phyloP scores from a whole-genome alignment of 2,888 invertebrate genomes.

The Drosophila flavopinicola region DNA sequence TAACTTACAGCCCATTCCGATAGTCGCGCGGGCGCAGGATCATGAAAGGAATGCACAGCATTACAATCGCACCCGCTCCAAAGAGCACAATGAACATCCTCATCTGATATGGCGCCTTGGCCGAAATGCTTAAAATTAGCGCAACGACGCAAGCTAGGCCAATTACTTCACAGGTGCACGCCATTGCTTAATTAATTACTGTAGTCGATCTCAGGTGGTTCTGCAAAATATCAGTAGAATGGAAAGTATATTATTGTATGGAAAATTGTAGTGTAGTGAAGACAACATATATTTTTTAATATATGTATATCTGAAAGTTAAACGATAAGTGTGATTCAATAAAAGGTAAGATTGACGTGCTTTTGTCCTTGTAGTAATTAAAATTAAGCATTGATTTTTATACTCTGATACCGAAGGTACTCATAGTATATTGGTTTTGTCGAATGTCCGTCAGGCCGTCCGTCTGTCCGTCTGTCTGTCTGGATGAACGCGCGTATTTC shows the following conservation, averaged over 20 bases:
- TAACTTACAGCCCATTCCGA: conserved; percentile 91
- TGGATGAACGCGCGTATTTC: no score
- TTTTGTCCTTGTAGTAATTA: no score
- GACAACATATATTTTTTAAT: background rate
- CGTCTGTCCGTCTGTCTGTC: no score
- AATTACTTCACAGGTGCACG: conserved; percentile 81
- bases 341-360: no score
- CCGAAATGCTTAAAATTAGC: conserved; percentile 79
- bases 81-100: conserved; percentile 89
- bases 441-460: no score
- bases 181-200: conserved; percentile 54
- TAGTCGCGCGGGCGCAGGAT: conserved; percentile 89
- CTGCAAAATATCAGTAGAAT: conserved; percentile 5
- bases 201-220: background rate
- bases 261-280: background rate
- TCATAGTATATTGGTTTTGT: no score
- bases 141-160: conserved; percentile 81
- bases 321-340: no score
- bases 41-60: conserved; percentile 90
- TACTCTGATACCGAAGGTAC: no score
- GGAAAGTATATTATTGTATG: background rate
- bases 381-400: no score
- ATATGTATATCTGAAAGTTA: background rate
- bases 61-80: conserved; percentile 86
- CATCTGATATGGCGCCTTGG: conserved; percentile 88